Evolutionary conservation across 2,888 invertebrate genomes (phyloP).

Genomic region (Drosophila neutralis): DNA sequence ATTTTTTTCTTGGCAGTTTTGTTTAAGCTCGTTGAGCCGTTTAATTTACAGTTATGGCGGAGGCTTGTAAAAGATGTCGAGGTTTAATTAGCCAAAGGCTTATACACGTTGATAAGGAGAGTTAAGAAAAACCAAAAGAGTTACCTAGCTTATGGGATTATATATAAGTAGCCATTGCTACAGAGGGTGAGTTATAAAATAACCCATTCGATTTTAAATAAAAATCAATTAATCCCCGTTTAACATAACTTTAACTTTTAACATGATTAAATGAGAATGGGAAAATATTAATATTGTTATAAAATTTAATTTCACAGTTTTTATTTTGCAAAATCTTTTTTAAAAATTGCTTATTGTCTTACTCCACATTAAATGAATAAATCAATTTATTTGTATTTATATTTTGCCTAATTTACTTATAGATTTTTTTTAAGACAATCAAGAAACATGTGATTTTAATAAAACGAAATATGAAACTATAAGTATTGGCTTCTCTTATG

Average conservation of each 20-base stretch:
- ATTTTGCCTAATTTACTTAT: too few species aligned
- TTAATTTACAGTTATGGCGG: slow-evolving; percentile 9
- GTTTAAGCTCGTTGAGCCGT: slow-evolving; percentile 19
- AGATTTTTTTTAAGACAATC: too few species aligned
- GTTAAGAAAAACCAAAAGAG: not conserved
- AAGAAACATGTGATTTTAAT: too few species aligned
- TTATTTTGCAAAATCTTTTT: too few species aligned
- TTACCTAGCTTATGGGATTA: not conserved
- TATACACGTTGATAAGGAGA: not conserved
- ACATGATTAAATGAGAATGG: too few species aligned
- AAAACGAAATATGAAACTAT: too few species aligned
- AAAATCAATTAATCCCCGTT: not conserved
- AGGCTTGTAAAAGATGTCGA: slow-evolving; percentile 23
- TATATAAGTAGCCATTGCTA: not conserved
- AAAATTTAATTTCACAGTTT: not conserved
- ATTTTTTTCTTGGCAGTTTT: not conserved
- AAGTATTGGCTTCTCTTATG: too few species aligned
- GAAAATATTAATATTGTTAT: not conserved
- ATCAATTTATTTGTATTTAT: too few species aligned
- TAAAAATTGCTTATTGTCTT: too few species aligned
- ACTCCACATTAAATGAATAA: too few species aligned
- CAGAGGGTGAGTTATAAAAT: not conserved
- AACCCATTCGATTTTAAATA: not conserved
- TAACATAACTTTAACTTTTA: too few species aligned
- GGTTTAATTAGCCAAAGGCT: slow-evolving; percentile 22